Evolutionary conservation across 2,888 invertebrate species (phyloP), one percentile per base, ranked within the genome.

Genomic region (Caenorhabditis macrosperma): DNA sequence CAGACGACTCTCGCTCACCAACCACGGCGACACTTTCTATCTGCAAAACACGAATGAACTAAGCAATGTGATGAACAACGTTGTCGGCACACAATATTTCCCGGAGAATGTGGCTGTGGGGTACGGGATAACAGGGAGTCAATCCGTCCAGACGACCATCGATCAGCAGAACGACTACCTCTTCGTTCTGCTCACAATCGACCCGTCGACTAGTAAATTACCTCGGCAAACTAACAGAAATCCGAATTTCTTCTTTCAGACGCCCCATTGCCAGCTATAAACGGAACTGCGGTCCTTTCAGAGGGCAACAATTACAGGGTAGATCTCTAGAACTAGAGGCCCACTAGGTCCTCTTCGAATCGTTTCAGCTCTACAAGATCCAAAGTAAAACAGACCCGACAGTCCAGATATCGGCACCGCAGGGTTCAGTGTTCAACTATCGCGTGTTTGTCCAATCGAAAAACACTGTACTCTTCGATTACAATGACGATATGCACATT

Each of bases 401-500:
- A 1, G 30, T 69, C 5, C 26, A 30, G 2, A 69, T 69, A 17
- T 15, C 24, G 6, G 52, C 64, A 3, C 17, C 57, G 1, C 0
- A 17, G 15, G 50, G 48, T 26, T 17, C 60, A 20, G 24, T 22
- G 1, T 79, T 68, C 50, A 74, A 79, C 46, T 79, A 68, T 24
- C 59, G 74, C 22, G 48, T 74, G 20, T 74, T 59, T 26, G 33
- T 74, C 7, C 74, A 68, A 48, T 74, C 74, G 0, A 68, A 64
- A 7, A 50, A 63, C 5, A 68, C 79, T 1, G 7, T 79, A 10
- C n/a, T 72, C 5, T 59, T 74, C 44, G 48, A 68, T 28, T 79
- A 59, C 28, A 74, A 79, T 41, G 69, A 69, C 26, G 79, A 79
- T 24, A 69, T 68, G 67, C 28, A 33, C 7, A 79, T 79, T 46